Evolutionary conservation across 2,888 invertebrate species (phyloP), one percentile per base, ranked within the genome.

Genomic region (Drosophila longiperda): DNA sequence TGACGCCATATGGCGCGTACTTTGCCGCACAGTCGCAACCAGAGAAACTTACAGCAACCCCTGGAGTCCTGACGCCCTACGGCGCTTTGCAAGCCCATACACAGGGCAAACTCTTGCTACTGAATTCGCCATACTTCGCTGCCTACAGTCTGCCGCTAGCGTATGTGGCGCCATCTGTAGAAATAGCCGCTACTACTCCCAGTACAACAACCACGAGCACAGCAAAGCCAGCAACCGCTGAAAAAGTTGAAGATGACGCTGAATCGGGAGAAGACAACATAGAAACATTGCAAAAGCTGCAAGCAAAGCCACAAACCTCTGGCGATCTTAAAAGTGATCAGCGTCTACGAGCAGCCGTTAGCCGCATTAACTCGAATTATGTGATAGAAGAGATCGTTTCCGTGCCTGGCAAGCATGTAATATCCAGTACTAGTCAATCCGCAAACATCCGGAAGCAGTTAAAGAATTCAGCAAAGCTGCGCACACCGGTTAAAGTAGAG

Each of bases 371-470:
- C 76, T 83, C 92, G 0, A 80, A 90, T 49, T 93, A 91, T 78
- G 76, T 91, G 12, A 91, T 93, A 26, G 93, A 93, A 54, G 90
- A 91, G 38, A 91, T 93, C 33, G 66, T 91, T 6, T 71, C 84
- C 0, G 79, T 93, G 54, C 91, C 93, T 3, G 92, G 91, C 52
- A 87, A 81, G 42, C 90, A 84, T 55, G 73, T 91, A 8, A 74
- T 80, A 36, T 89, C 91, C 33, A 75, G 74, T 32, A 73, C 38
- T 33, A 60, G 49, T 20, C 40, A 54, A 20, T 42, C 33, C n/a
- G 34, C 26, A 42, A 33, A 3, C 32, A 48, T 7, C 42, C 65
- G 40, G 40, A 50, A 45, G 29, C 68, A 58, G 29, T 29, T 62
- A 15, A 77, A 55, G 38, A 76, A 76, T 33, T 59, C 70, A 42